Percentiles rank a stretch among this genome's conserved stretches.
Evolutionary conservation across 2,888 invertebrate genomes (phyloP).

Genomic region (Hydriomena furcata): DNA sequence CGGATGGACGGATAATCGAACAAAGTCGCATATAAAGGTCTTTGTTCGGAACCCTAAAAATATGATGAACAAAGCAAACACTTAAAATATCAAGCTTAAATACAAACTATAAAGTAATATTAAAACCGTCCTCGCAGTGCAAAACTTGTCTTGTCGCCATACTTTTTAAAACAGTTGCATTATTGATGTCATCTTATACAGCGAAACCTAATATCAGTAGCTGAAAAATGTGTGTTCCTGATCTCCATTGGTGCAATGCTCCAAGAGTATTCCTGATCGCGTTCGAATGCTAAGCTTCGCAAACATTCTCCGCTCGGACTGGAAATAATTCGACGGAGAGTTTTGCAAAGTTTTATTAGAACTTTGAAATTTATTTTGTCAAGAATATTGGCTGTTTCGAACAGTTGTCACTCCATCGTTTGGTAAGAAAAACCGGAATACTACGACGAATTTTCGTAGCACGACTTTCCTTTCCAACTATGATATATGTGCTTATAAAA

Average conservation of each 20-base stretch:
- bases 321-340: conserved; percentile 21
- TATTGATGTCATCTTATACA: too few species aligned
- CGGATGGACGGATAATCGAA: too few species aligned
- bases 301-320: conserved; percentile 27
- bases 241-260: conserved; percentile 8
- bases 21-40: too few species aligned
- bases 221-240: not conserved
- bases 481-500: too few species aligned
- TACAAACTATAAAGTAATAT: too few species aligned
- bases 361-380: conserved; percentile 28
- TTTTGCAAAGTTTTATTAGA: conserved; percentile 24
- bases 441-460: not conserved
- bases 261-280: conserved; percentile 13
- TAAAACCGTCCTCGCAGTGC: too few species aligned
- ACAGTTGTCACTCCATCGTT: conserved; percentile 12
- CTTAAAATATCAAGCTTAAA: too few species aligned
- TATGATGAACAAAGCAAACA: too few species aligned
- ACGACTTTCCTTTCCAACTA: not conserved
- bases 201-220: too few species aligned
- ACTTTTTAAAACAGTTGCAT: too few species aligned
- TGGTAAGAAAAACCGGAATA: not conserved
- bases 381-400: conserved; percentile 22
- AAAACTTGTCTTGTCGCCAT: too few species aligned
- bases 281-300: conserved; percentile 25
- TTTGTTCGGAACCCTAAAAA: too few species aligned